Percentiles rank a stretch among this genome's conserved stretches.
Conservation (phyloP, 2,113 vertebrate species). For the Aptenodytes patagonicus region DNA sequence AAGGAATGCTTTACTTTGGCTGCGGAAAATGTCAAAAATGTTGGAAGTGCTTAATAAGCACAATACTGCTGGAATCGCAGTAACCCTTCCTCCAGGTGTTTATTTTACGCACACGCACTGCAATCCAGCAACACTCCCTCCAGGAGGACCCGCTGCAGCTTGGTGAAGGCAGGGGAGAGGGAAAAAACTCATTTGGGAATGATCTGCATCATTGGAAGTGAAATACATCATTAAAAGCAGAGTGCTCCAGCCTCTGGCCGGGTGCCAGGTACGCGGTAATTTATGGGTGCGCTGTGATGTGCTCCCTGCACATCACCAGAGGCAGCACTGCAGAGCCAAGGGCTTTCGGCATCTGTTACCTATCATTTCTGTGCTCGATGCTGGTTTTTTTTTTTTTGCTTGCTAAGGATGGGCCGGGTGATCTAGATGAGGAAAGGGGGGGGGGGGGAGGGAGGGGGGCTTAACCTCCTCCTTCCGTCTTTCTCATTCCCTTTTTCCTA, state of each 20-base stretch:
- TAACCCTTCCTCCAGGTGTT: not conserved
- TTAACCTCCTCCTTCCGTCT: not conserved
- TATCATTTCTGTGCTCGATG: not conserved
- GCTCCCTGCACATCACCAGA: not conserved
- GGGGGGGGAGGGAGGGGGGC: no score
- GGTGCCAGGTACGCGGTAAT: not conserved
- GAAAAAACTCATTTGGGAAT: not conserved
- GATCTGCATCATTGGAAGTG: constrained; percentile 22
- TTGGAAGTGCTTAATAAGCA: not conserved
- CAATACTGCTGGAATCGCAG: not conserved
- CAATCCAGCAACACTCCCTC: not conserved
- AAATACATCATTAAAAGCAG: constrained; percentile 5
- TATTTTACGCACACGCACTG: fast-evolving
- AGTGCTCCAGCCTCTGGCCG: not conserved
- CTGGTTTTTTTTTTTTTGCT: not conserved
- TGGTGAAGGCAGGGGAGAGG: not conserved
- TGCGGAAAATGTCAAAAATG: not conserved
- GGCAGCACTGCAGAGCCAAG: not conserved
- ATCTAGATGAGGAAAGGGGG: not conserved
- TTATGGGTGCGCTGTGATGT: not conserved
- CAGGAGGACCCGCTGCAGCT: not conserved
- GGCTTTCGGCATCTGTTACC: not conserved
- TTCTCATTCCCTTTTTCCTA: not conserved
- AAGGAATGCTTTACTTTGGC: not conserved
- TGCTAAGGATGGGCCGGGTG: not conserved